A percentile compares a stretch with the other conserved stretches of the same genome.
These are phyloP conservation scores for Flexamia atlantica DNA, from an alignment of 2,888 invertebrate genomes.

Conservation along the genomic window DNA sequence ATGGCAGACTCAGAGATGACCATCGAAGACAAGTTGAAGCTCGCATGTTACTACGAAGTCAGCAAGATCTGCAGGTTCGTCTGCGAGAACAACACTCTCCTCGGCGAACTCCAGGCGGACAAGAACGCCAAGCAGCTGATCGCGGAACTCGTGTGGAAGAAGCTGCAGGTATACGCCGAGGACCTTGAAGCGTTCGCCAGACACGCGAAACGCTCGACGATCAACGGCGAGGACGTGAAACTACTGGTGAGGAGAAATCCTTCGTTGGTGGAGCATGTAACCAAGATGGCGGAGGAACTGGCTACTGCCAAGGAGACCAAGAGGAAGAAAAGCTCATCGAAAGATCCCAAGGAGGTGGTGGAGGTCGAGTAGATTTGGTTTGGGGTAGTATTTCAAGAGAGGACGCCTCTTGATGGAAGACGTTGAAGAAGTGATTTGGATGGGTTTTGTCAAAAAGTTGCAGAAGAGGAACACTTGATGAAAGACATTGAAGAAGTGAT, in stretches of 20 bases:
- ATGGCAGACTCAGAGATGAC: neutral
- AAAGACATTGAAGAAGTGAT: no score
- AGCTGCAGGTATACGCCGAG: slow-evolving; percentile 77
- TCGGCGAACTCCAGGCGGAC: slow-evolving; percentile 75
- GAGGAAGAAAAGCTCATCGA: slow-evolving; percentile 16
- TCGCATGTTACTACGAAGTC: slow-evolving; percentile 78
- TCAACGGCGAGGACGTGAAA: slow-evolving; percentile 82
- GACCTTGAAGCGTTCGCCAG: slow-evolving; percentile 84
- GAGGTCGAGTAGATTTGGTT: slow-evolving; percentile 11
- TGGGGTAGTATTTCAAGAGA: no score
- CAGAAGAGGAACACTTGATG: no score
- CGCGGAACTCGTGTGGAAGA: slow-evolving; percentile 80
- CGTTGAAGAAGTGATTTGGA: no score
- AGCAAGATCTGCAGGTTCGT: slow-evolving; percentile 78
- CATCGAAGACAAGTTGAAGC: slow-evolving; percentile 77
- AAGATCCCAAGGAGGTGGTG: slow-evolving; percentile 8
- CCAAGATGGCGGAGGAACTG: slow-evolving; percentile 38
- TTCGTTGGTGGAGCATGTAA: slow-evolving; percentile 74
- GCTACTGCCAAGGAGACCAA: slow-evolving; percentile 3
- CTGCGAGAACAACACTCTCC: slow-evolving; percentile 74
- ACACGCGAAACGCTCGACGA: slow-evolving; percentile 80
- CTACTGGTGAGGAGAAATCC: slow-evolving; percentile 80
- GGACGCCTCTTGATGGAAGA: no score
- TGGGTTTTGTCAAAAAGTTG: no score
- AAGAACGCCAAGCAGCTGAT: slow-evolving; percentile 79